Evolutionary conservation across 2,113 vertebrate species (phyloP).

Genomic region (Sinocyclocheilus rhinocerous): DNA sequence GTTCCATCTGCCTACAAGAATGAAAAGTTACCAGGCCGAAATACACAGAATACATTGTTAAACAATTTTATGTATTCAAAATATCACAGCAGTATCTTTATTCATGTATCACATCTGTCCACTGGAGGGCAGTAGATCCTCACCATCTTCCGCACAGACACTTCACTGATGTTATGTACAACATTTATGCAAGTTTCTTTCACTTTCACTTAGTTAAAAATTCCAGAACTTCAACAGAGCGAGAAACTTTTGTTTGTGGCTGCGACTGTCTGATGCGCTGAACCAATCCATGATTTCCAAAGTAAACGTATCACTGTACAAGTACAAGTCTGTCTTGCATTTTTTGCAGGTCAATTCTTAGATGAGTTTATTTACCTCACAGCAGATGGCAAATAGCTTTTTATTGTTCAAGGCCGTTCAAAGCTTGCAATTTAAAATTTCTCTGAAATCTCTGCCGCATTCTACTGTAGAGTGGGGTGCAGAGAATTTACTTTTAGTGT

Average conservation of each 20-base stretch:
- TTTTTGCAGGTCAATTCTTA: slow-evolving; percentile 60
- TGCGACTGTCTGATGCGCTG: background rate
- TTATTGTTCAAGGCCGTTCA: slow-evolving; percentile 71
- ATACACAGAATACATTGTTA: background rate
- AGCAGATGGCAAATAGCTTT: slow-evolving; percentile 64
- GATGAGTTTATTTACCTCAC: slow-evolving; percentile 69
- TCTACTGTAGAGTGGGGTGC: slow-evolving; percentile 24
- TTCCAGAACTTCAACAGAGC: slow-evolving; percentile 10
- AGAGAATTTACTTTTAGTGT: background rate
- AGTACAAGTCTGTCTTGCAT: slow-evolving; percentile 53
- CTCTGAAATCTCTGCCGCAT: slow-evolving; percentile 58
- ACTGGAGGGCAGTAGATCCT: slow-evolving; percentile 80
- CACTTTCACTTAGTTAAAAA: slow-evolving; percentile 2
- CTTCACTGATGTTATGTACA: background rate
- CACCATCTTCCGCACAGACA: slow-evolving; percentile 50
- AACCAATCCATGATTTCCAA: slow-evolving; percentile 41
- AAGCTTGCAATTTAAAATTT: slow-evolving; percentile 63
- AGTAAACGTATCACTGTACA: slow-evolving; percentile 51
- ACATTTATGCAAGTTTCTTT: background rate
- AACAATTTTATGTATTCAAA: background rate
- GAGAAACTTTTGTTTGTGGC: slow-evolving; percentile 17
- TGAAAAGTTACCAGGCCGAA: background rate
- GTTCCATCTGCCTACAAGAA: background rate
- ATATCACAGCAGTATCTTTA: background rate
- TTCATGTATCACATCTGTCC: slow-evolving; percentile 21